Percentiles rank a stretch among this genome's conserved stretches.
Conservation (phyloP, 2,113 vertebrate species). For the Dromas ardeola region DNA sequence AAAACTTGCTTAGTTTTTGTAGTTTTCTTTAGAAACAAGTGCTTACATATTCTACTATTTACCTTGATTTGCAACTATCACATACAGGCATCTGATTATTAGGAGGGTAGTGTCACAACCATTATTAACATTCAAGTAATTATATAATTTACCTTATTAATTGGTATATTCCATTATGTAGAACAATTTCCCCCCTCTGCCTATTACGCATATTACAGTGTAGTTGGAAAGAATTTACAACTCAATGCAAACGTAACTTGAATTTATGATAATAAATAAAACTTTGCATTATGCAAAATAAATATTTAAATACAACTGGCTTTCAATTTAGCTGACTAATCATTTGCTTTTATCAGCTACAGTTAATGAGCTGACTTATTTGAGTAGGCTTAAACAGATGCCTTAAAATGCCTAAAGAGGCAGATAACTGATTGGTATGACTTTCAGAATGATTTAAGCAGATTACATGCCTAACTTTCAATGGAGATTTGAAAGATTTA, state of each 20-base stretch:
- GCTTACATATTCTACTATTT: not conserved
- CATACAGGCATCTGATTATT: not conserved
- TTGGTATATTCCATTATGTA: not conserved
- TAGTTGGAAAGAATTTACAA: not conserved
- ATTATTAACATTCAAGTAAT: not conserved
- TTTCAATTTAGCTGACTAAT: conserved; percentile 6
- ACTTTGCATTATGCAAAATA: not conserved
- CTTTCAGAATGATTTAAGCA: conserved; percentile 17
- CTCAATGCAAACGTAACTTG: not conserved
- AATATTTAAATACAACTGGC: not conserved
- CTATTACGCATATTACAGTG: accelerated
- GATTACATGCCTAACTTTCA: conserved; percentile 8
- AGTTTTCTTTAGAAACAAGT: not conserved
- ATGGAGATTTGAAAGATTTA: not conserved
- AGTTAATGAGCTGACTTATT: not conserved
- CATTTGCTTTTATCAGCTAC: not conserved
- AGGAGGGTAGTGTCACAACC: not conserved
- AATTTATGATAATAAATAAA: not conserved
- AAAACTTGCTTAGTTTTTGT: not conserved
- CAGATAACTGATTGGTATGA: not conserved
- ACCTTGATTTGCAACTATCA: not conserved
- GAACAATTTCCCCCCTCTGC: not conserved
- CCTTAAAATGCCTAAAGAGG: not conserved
- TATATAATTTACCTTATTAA: not conserved
- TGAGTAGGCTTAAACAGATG: not conserved